Evolutionary conservation across 37 sponge, comb jelly and placozoan species (phyloP).

Genomic region (Bolinopsis microptera): DNA sequence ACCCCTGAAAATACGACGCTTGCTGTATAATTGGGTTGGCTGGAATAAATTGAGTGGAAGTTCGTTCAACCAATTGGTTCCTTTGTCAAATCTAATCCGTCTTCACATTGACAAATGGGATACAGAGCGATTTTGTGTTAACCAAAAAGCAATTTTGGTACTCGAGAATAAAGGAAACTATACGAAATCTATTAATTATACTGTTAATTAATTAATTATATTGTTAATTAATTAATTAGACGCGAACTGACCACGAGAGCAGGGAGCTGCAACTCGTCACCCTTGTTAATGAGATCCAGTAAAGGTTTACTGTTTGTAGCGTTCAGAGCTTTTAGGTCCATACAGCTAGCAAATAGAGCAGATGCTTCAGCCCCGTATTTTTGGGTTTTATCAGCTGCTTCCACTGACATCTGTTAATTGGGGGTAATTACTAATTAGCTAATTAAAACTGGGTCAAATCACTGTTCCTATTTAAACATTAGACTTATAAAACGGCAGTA

Average conservation of each 20-base stretch:
- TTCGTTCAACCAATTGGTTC: too few relatives aligned
- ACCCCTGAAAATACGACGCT: constrained; percentile 24
- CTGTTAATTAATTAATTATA: too few relatives aligned
- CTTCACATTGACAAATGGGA: too few relatives aligned
- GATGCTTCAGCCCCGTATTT: background rate
- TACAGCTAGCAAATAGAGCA: constrained; percentile 56
- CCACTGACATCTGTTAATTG: background rate
- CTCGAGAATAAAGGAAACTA: too few relatives aligned
- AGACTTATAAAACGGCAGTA: background rate
- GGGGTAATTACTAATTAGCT: background rate
- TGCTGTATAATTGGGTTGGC: too few relatives aligned
- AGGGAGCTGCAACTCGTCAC: constrained; percentile 33
- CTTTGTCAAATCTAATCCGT: too few relatives aligned
- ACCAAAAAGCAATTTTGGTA: too few relatives aligned
- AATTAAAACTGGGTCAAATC: too few relatives aligned
- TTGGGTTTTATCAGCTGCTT: background rate
- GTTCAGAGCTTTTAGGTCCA: constrained; percentile 23
- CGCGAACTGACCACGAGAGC: constrained; percentile 48
- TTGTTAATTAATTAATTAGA: too few relatives aligned
- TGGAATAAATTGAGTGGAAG: too few relatives aligned
- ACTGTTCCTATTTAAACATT: background rate
- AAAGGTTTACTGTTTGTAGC: constrained; percentile 14
- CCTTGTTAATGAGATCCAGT: constrained; percentile 55
- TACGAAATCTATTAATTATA: too few relatives aligned
- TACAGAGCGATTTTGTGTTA: too few relatives aligned